Percentiles rank a stretch among this genome's conserved stretches.
These are phyloP conservation scores for Salarias fasciatus DNA, from an alignment of 2,797 vertebrate genomes.

Conservation along the genomic window DNA sequence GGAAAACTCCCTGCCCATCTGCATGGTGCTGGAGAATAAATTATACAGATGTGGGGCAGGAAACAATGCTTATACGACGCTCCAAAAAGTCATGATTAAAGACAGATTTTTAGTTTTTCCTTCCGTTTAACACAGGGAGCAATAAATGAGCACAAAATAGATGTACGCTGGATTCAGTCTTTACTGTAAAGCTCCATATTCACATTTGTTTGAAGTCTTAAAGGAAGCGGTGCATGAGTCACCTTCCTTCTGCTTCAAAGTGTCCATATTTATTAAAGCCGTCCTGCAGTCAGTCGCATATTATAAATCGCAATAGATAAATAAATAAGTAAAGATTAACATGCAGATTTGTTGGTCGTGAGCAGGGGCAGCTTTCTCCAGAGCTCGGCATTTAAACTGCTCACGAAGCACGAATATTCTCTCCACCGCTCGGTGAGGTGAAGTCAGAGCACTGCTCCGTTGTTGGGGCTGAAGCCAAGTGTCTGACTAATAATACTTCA, in stretches of 20 bases:
- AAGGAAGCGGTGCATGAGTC: slow-evolving; percentile 37
- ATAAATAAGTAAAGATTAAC: slow-evolving; percentile 33
- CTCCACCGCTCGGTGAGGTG: slow-evolving; percentile 52
- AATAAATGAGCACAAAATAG: background rate
- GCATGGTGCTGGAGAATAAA: slow-evolving; percentile 47
- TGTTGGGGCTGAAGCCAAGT: slow-evolving; percentile 57
- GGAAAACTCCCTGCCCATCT: slow-evolving; percentile 58
- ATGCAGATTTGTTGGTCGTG: slow-evolving; percentile 29
- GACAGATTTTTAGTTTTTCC: background rate
- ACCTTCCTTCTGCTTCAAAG: slow-evolving; percentile 18
- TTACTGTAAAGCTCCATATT: slow-evolving; percentile 25
- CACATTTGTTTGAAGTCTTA: slow-evolving; percentile 30
- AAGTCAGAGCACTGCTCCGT: slow-evolving; percentile 46
- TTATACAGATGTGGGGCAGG: slow-evolving; percentile 44
- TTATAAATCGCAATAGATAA: background rate
- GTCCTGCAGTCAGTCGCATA: slow-evolving; percentile 22
- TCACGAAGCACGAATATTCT: slow-evolving; percentile 55
- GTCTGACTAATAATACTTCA: slow-evolving; percentile 69
- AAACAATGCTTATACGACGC: slow-evolving; percentile 30
- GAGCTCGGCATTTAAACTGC: slow-evolving; percentile 53
- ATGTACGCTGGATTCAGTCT: slow-evolving; percentile 18
- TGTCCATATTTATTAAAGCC: slow-evolving; percentile 30
- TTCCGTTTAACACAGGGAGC: slow-evolving; percentile 5
- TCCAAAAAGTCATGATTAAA: slow-evolving; percentile 9
- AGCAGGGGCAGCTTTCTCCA: slow-evolving; percentile 30